phyloP scores from a whole-genome alignment of 2,797 vertebrate species.

The Thripadectes ignobilis region DNA sequence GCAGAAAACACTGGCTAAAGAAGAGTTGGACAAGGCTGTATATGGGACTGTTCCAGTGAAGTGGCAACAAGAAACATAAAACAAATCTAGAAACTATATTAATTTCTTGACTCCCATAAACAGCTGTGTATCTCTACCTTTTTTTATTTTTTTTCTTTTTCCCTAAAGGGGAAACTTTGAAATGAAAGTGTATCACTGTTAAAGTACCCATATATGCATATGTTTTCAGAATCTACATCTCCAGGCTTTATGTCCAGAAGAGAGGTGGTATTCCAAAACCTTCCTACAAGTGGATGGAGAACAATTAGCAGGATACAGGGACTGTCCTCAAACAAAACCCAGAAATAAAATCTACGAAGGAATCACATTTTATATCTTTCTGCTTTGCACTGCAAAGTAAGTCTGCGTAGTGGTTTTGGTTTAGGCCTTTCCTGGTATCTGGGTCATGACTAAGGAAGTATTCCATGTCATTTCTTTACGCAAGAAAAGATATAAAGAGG shows the following conservation, averaged over 20 bases:
- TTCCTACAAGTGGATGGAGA: neutral
- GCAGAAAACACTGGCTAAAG: slow-evolving; percentile 38
- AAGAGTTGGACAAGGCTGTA: neutral
- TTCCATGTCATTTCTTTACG: too few relatives aligned
- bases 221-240: neutral
- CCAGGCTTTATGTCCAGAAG: neutral
- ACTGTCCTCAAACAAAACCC: neutral
- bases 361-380: neutral
- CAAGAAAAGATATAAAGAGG: too few relatives aligned
- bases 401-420: neutral
- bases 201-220: neutral
- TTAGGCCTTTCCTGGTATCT: too few relatives aligned
- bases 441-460: too few relatives aligned
- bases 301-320: neutral
- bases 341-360: neutral
- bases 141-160: neutral
- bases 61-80: slow-evolving; percentile 1
- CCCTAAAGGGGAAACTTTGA: neutral
- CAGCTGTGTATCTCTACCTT: neutral
- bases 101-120: neutral
- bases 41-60: neutral
- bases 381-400: neutral
- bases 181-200: neutral
- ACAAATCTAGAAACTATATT: neutral
- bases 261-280: neutral